Conservation (phyloP, 2,888 invertebrate genomes). For the Ectemnius lituratus region DNA sequence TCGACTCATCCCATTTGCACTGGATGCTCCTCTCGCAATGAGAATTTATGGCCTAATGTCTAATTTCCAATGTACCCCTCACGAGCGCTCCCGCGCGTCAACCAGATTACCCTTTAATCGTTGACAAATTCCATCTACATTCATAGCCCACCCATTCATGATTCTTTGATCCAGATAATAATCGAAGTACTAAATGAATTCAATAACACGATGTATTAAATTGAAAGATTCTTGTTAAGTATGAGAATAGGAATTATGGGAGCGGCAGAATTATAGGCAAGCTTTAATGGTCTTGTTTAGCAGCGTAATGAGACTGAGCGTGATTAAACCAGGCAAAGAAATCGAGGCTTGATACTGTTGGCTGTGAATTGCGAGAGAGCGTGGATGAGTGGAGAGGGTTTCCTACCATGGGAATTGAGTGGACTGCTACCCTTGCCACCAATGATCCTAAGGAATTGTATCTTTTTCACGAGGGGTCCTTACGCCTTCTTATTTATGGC, state of each 20-base stretch:
- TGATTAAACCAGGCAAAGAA: neutral
- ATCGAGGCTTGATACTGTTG: neutral
- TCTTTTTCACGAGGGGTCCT: slow-evolving; percentile 28
- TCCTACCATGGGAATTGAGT: slow-evolving; percentile 24
- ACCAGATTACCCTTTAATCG: neutral
- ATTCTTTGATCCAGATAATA: no score
- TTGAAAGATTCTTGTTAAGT: no score
- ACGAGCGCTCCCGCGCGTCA: neutral
- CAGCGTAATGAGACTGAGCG: no score
- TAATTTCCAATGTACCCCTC: slow-evolving; percentile 58
- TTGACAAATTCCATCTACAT: no score
- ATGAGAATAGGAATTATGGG: no score
- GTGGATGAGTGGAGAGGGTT: slow-evolving; percentile 11
- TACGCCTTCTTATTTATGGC: slow-evolving; percentile 47
- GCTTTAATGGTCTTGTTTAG: no score
- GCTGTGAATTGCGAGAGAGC: neutral
- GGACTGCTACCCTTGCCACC: slow-evolving; percentile 25
- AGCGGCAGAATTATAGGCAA: no score
- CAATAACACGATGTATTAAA: no score
- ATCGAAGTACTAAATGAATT: no score
- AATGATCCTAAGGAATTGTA: slow-evolving; percentile 30
- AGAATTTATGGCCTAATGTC: slow-evolving; percentile 72
- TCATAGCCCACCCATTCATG: no score
- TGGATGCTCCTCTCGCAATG: slow-evolving; percentile 62
- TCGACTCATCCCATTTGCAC: slow-evolving; percentile 68